Conservation (phyloP, 2,113 vertebrate genomes). For the Jacana jacana region DNA sequence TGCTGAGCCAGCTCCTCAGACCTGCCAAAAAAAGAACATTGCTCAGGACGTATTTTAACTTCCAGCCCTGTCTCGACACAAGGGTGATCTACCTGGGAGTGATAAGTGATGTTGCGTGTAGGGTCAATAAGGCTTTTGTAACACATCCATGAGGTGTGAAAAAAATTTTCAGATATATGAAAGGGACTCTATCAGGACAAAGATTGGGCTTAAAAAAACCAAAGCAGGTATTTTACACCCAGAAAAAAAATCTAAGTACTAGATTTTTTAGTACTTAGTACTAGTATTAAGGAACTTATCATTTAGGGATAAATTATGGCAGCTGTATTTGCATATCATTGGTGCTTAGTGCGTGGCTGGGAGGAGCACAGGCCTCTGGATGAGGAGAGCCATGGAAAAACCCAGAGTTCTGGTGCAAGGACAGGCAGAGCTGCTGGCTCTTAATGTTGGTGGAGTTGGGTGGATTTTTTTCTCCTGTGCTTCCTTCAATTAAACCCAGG, state of each 20-base stretch:
- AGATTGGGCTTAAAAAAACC: neutral
- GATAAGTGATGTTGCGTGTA: neutral
- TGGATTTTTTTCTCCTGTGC: neutral
- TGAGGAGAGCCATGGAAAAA: neutral
- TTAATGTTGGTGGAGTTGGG: rapidly evolving
- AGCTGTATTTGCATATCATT: neutral
- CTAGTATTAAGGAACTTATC: neutral
- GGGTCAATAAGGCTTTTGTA: neutral
- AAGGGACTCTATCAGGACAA: neutral
- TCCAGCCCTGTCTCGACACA: neutral
- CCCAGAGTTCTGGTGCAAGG: neutral
- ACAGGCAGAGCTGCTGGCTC: neutral
- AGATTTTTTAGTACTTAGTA: neutral
- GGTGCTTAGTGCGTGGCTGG: neutral
- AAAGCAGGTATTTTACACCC: neutral
- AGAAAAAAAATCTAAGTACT: neutral
- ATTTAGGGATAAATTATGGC: neutral
- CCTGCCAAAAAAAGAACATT: constrained; percentile 43
- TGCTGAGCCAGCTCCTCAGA: constrained; percentile 44
- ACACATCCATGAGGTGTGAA: neutral
- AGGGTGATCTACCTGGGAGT: neutral
- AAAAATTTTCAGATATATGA: rapidly evolving
- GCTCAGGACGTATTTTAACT: constrained; percentile 2
- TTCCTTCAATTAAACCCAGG: neutral
- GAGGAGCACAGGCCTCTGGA: neutral